Evolutionary conservation across 2,888 invertebrate genomes (phyloP).

Genomic region (Dromius quadrimaculatus): DNA sequence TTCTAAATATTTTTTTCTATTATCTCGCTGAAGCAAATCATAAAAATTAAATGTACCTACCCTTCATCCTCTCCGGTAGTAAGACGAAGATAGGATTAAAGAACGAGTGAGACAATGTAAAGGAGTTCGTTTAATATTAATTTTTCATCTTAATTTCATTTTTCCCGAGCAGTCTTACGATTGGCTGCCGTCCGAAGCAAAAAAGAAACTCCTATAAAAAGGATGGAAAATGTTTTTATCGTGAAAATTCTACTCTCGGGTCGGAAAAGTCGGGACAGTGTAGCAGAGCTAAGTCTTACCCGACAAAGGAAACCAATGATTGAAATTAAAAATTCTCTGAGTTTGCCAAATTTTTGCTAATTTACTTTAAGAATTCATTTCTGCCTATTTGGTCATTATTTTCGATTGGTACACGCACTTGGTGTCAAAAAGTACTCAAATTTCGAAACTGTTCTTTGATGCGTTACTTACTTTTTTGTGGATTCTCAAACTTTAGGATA

Average conservation of each 20-base stretch:
- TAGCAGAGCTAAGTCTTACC: neutral
- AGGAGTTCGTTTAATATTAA: slow-evolving; percentile 48
- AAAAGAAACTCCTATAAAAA: slow-evolving; percentile 47
- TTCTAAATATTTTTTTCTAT: too few relatives aligned
- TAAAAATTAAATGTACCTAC: too few relatives aligned
- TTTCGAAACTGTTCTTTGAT: too few relatives aligned
- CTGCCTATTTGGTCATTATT: too few relatives aligned
- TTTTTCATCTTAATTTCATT: slow-evolving; percentile 53
- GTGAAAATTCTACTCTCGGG: slow-evolving; percentile 46
- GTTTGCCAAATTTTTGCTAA: too few relatives aligned
- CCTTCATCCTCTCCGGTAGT: too few relatives aligned
- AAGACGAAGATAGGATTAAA: neutral
- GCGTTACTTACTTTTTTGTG: too few relatives aligned
- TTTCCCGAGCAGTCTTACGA: slow-evolving; percentile 42
- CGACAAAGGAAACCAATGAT: neutral
- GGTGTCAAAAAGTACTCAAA: too few relatives aligned
- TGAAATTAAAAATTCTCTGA: neutral
- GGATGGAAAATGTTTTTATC: slow-evolving; percentile 52
- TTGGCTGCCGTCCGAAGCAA: slow-evolving; percentile 46
- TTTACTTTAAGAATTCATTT: too few relatives aligned
- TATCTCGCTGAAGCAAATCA: too few relatives aligned
- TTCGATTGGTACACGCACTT: too few relatives aligned
- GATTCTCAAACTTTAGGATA: too few relatives aligned
- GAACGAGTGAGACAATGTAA: neutral
- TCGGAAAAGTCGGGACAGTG: neutral